Base-by-base conservation (phyloP, 53 echinoderm and acorn worm genomes). In the Antedon mediterranea region DNA sequence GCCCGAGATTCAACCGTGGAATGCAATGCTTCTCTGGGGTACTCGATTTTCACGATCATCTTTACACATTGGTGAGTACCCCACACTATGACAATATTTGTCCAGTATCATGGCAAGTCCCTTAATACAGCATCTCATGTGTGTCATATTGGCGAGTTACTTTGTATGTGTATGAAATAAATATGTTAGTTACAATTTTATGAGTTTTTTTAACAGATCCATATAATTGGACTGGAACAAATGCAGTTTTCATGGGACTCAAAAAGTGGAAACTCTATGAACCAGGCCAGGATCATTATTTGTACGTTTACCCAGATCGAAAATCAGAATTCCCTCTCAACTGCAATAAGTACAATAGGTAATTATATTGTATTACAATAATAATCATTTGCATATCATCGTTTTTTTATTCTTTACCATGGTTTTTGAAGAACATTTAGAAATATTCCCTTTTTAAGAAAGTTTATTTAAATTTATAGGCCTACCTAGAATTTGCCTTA, bases 171-270 rank as follows among this genome's bases (percentile, higher is more conserved):
- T n/a, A n/a, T n/a, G 41, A 41, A 41, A 7, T 7, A 41, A 41
- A 41, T 41, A 41, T 41, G 41, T 7, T 41, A 41, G 9, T 26
- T 57, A 57, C 57, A 15, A 57, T 57, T 15, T 57, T 18, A 57
- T 6, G 9, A 11, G 37, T 11, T 57, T 18, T 33, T 28, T 28
- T 33, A 7, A 32, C 26, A 92, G 92, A 92, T 80, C 92, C 92
- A 0, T 92, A 92, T 33, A 92, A 92, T 57, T 92, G 92, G 92
- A 92, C 92, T 3, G 92, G 92, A 3, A 89, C 92, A 26, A 92
- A 92, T 80, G 92, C 92, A 20, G 92, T 92, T 5, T 76, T 92
- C 23, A 81, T 78, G 71, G 92, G 92, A 6, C 75, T 84, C 31
- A 92, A 92, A 31, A 76, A 83, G 70, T 92, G 92, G 92, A 92